Base-by-base conservation (phyloP, 1,140 invertebrate species). In the Solenopsis invicta region DNA sequence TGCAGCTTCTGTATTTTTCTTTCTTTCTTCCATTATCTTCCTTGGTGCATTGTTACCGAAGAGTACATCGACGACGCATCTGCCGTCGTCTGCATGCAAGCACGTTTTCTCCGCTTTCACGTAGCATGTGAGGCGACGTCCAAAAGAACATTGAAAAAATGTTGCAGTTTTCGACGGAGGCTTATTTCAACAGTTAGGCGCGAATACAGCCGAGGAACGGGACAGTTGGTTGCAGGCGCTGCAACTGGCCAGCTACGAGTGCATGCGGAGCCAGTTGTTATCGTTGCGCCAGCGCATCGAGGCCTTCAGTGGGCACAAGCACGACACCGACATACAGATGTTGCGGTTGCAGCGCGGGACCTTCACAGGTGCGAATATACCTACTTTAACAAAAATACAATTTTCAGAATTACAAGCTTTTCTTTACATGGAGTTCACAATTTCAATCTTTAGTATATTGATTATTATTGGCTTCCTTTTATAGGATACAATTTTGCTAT, bases 151-250 rank as follows among this genome's bases (percentile, higher is more conserved):
- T 59, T 62, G 13, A 18, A 50, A 61, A 61, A 37, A 48, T 69
- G 76, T 91, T 91, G 89, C 91, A 98, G 98, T 98, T 12, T 98
- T 98, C 95, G 97, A 98, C 81, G 98, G 98, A 89, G 98, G 98
- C 29, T 93, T 97, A 4, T 97, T 96, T 85, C 98, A 98, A 94
- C 97, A 97, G 89, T 96, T 99, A 90, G 97, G 97, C 21, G 97
- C 98, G 12, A 96, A 96, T 52, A 97, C 97, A n/a, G 97, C 98
- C 92, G 96, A 96, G 50, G 98, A 99, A 86, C 96, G 99, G 24
- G 97, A 98, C 88, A 96, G 97, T 67, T 99, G 99, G 99, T 96
- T 99, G 82, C 97, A 98, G 93, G 96, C 97, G 10, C 97, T 99
- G 75, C 97, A 98, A 92, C 95, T 97, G 82, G 98, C 98, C 2